Base-by-base conservation (phyloP, 2,888 invertebrate species). In the Pyrrhia umbra region DNA sequence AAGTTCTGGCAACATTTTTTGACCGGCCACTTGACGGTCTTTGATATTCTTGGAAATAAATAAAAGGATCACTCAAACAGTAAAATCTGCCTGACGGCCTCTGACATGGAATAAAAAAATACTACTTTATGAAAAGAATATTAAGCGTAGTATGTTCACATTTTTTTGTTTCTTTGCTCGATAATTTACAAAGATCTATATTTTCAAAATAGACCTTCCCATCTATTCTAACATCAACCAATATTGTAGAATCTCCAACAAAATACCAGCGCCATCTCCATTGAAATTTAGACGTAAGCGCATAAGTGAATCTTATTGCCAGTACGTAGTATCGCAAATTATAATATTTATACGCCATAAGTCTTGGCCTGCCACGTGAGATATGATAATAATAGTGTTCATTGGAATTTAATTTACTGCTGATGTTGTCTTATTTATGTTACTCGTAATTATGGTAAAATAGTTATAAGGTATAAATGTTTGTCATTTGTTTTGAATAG, bases 231-330 rank as follows among this genome's bases (percentile, higher is more conserved):
- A 66, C 30, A 30, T 6, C 62, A 54, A 57, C 54, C 25, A 27
- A 52, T 68, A 71, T 71, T 21, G 21, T 23, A 51, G 46, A 68
- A 43, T 43, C 39, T 51, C 42, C 52, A 42, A 55, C 69, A 70
- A 62, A 77, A 71, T 61, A 62, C 58, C 58, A 62, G 16, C 15
- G 52, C 75, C 60, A 30, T n/a, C 30, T 34, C 34, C n/a, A 68
- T 78, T 76, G 74, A 75, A 76, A 81, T 79, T 79, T 81, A 73
- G 76, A 76, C 64, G 78, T 78, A 75, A 71, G 64, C 40, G 62
- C 61, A 27, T 75, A 75, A 80, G 79, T 80, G 79, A 80, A 79
- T 80, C 75, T 75, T 72, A 79, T 77, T 63, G 59, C 68, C 6
- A 54, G 63, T 61, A 55, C 63, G 47, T 61, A 51, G 66, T 57